Conservation (phyloP, 2,113 vertebrate genomes). For the Semicossyphus pulcher region DNA sequence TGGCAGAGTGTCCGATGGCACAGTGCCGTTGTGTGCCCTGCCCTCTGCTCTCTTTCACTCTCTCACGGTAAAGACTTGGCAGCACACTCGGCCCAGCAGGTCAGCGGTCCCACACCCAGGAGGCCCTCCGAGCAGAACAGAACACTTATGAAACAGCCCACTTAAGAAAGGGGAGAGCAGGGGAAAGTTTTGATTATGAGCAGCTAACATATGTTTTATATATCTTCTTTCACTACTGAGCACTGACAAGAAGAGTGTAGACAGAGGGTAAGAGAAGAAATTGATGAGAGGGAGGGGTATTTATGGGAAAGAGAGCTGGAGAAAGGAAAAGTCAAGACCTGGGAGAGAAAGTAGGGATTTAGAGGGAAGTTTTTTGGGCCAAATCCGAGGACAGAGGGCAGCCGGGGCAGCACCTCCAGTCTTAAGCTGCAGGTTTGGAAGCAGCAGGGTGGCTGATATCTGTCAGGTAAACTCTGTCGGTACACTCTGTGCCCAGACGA, state of each 20-base stretch:
- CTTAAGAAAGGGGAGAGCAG: slow-evolving; percentile 12
- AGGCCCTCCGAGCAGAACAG: slow-evolving; percentile 56
- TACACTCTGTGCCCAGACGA: slow-evolving; percentile 28
- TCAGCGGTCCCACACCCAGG: slow-evolving; percentile 68
- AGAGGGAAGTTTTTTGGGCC: neutral
- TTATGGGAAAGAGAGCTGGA: neutral
- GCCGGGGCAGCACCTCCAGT: slow-evolving; percentile 8
- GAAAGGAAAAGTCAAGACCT: neutral
- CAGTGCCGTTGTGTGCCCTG: slow-evolving; percentile 50
- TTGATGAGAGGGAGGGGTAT: neutral
- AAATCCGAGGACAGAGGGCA: slow-evolving; percentile 5
- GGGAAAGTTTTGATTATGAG: slow-evolving; percentile 39
- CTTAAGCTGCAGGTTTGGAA: slow-evolving; percentile 3
- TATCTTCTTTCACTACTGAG: slow-evolving; percentile 1
- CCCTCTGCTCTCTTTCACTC: slow-evolving; percentile 52
- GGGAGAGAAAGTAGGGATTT: neutral
- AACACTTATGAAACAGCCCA: slow-evolving; percentile 63
- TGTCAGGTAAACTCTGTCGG: slow-evolving; percentile 15
- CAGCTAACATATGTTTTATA: slow-evolving; percentile 45
- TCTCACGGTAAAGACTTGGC: slow-evolving; percentile 68
- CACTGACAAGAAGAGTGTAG: neutral
- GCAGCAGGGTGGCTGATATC: slow-evolving; percentile 25
- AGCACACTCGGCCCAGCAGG: slow-evolving; percentile 60
- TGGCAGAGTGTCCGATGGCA: slow-evolving; percentile 66
- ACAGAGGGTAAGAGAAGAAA: neutral